Percentiles rank a stretch among this genome's conserved stretches.
Evolutionary conservation across 2,888 invertebrate genomes (phyloP).

Genomic region (Pedicia rivosa): DNA sequence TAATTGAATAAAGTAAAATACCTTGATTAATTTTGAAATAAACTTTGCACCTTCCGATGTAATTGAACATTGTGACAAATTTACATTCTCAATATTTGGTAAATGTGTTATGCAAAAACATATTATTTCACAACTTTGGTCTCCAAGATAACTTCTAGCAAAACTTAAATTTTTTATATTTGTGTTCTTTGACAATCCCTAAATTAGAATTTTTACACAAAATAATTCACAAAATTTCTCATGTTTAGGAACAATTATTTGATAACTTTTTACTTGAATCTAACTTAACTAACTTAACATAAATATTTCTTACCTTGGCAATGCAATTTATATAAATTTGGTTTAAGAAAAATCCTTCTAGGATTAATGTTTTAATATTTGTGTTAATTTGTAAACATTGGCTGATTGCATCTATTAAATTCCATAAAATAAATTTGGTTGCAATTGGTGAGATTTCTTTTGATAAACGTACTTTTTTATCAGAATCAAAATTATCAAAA

Average conservation of each 20-base stretch:
- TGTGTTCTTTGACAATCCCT: conserved; percentile 44
- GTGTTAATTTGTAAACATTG: conserved; percentile 46
- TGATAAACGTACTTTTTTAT: conserved; percentile 44
- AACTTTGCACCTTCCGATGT: conserved; percentile 43
- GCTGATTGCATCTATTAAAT: conserved; percentile 45
- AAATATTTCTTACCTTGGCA: conserved; percentile 36
- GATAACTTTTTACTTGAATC: too few species aligned
- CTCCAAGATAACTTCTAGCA: conserved; percentile 49
- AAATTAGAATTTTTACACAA: too few species aligned
- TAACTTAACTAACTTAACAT: too few species aligned
- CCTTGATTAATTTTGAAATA: conserved; percentile 50
- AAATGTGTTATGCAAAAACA: conserved; percentile 50
- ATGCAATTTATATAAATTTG: conserved; percentile 45
- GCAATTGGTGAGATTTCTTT: conserved; percentile 45
- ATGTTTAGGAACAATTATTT: too few species aligned
- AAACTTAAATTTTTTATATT: conserved; percentile 51
- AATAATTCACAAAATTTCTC: too few species aligned
- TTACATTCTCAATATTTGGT: conserved; percentile 49
- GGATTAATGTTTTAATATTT: conserved; percentile 40
- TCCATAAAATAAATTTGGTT: conserved; percentile 52
- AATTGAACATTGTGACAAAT: conserved; percentile 52
- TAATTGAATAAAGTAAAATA: conserved; percentile 16
- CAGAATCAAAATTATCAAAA: conserved; percentile 33
- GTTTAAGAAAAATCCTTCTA: conserved; percentile 57
- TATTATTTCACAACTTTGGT: conserved; percentile 52